Base-by-base conservation (phyloP, 1,140 invertebrate genomes). In the Drosophila kanapiae region DNA sequence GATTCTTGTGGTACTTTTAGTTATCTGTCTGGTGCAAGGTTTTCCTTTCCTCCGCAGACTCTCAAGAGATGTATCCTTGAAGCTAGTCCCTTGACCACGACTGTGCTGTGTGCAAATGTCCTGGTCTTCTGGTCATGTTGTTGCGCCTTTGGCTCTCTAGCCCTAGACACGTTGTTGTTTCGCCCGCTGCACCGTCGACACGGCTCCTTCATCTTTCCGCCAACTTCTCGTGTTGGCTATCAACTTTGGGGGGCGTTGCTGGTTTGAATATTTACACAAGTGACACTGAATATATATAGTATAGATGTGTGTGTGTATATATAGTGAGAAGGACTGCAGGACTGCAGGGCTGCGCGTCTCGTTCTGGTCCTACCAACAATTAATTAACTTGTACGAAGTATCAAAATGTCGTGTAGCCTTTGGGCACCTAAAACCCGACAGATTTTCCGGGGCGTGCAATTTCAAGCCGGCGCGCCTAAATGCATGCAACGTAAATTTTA, bases 371-470 rank as follows among this genome's bases (percentile, higher is more conserved):
- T 80, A 78, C 78, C 78, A 90, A 88, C 85, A 88, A 88, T 88
- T 88, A 88, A 88, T 88, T 88, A 88, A 88, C 85, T 88, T 88
- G 85, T 88, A 88, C 75, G 61, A 83, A 74, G 84, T 86, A 86
- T 88, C 84, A 90, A 90, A 79, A 88, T 74, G 80, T 77, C 80
- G 79, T 78, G 74, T 77, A 60, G 75, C 75, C 70, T 64, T 80
- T 86, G 63, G 82, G 59, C 63, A 59, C 63, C 63, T 38, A 64
- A 43, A 62, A 49, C 47, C 47, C 47, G 47, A 27, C 7, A 77
- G 76, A 75, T 78, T 61, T 63, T 49, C 33, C 47, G 13, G 42
- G 35, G 18, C n/a, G 27, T 48, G 68, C 71, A 88, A 68, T 88
- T 83, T 87, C 47, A 75, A 70, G 82, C 67, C 51, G 64, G 64